Conservation (phyloP, 2,113 vertebrate species). For the Gadus macrocephalus region DNA sequence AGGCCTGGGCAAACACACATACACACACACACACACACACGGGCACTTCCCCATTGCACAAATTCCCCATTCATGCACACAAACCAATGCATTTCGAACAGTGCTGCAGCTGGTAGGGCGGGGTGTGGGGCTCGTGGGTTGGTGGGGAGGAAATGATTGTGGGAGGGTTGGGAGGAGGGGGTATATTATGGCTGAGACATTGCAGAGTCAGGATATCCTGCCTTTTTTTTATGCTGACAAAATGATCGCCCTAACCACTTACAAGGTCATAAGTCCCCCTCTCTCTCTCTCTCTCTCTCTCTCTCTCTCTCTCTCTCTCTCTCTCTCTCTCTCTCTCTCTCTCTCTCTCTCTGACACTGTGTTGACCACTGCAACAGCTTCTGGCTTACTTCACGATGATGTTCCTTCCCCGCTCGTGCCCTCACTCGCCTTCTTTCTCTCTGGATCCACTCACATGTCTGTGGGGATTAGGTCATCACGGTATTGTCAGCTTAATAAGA, state of each 20-base stretch:
- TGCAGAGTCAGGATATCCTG: conserved; percentile 64
- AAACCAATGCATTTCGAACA: too few relatives aligned
- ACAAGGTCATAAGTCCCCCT: conserved; percentile 55
- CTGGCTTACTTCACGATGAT: conserved; percentile 15
- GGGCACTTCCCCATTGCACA: too few relatives aligned
- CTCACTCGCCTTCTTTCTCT: neutral
- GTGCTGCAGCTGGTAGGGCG: conserved; percentile 12
- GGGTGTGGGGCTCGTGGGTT: too few relatives aligned
- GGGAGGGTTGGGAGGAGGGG: neutral
- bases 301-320: conserved; percentile 3
- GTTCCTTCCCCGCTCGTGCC: neutral
- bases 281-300: conserved; percentile 32
- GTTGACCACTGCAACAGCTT: conserved; percentile 25
- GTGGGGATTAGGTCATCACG: conserved; percentile 39
- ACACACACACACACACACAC: too few relatives aligned
- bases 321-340: neutral
- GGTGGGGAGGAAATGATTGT: too few relatives aligned
- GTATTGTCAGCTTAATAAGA: conserved; percentile 58
- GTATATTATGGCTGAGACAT: conserved; percentile 48
- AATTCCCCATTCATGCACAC: too few relatives aligned
- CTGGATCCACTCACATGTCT: conserved; percentile 26
- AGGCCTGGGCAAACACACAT: too few relatives aligned
- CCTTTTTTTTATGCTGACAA: conserved; percentile 56
- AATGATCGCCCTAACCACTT: conserved; percentile 50
- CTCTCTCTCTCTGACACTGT: conserved; percentile 24